phyloP scores from a whole-genome alignment of 35 echinoderm and acorn worm species.

The Ophioderma brevispina region DNA sequence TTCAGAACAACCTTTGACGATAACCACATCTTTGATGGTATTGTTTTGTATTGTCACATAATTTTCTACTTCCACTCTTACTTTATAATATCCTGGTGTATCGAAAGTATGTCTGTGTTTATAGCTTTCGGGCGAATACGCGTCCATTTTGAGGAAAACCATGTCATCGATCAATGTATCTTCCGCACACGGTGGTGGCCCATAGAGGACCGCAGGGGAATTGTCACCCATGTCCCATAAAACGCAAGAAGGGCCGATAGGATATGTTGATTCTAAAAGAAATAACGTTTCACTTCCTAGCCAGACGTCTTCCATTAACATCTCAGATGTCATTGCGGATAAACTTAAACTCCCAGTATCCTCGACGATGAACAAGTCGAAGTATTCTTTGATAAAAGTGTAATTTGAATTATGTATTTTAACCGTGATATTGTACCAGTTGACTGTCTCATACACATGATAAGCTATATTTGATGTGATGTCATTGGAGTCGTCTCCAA shows the following conservation, averaged over 20 bases:
- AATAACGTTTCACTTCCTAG: not conserved
- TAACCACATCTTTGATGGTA: not conserved
- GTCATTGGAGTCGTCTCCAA: not conserved
- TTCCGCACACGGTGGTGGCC: not conserved
- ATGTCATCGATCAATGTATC: not conserved
- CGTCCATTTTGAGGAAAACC: not conserved
- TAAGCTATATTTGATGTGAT: not conserved
- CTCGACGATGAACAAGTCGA: not conserved
- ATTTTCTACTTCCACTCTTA: not conserved
- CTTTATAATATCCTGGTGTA: not conserved
- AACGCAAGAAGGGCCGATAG: not conserved
- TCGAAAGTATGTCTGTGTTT: not conserved
- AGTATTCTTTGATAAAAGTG: not conserved
- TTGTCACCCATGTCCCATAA: constrained; percentile 20
- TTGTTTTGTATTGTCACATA: not conserved
- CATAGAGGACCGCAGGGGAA: not conserved
- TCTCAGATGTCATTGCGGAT: not conserved
- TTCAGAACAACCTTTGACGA: constrained; percentile 16
- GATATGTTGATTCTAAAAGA: not conserved
- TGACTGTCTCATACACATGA: not conserved
- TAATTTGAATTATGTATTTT: not conserved
- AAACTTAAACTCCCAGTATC: not conserved
- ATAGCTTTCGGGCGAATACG: not conserved
- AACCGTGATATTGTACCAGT: constrained; percentile 7
- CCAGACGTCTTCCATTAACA: not conserved